These are phyloP conservation scores for Romanogobio albipinnatus DNA, from an alignment of 2,113 vertebrate genomes.

Conservation along the genomic window DNA sequence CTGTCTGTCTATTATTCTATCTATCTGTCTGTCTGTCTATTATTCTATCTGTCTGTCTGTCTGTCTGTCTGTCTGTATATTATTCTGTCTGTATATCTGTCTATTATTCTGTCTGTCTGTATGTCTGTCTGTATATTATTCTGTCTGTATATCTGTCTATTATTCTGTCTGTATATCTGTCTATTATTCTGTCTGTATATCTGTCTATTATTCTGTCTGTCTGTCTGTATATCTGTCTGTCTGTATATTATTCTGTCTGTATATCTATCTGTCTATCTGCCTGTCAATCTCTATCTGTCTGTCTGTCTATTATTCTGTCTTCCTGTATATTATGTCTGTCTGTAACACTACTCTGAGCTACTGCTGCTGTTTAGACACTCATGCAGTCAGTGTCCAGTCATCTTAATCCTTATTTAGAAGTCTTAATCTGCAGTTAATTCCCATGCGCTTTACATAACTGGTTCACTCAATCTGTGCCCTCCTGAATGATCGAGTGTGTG, in stretches of 20 bases:
- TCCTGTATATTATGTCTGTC: neutral
- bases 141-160: no score
- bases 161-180: no score
- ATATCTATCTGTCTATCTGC: neutral
- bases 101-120: no score
- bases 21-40: no score
- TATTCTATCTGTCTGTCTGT: no score
- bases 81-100: no score
- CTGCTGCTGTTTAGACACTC: conserved; percentile 19
- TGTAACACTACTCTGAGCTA: neutral
- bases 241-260: neutral
- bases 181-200: no score
- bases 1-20: no score
- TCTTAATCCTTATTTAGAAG: conserved; percentile 55
- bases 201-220: no score
- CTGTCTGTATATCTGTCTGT: neutral
- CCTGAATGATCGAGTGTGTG: neutral
- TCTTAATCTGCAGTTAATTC: conserved; percentile 57
- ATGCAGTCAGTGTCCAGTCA: conserved; percentile 26
- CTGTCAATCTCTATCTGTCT: neutral
- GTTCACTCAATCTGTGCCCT: conserved; percentile 2
- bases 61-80: no score
- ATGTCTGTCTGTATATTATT: no score
- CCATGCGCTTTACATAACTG: conserved; percentile 35
- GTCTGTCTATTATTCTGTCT: neutral